Base-by-base conservation (phyloP, 2,113 vertebrate species). In the Pimephales promelas region DNA sequence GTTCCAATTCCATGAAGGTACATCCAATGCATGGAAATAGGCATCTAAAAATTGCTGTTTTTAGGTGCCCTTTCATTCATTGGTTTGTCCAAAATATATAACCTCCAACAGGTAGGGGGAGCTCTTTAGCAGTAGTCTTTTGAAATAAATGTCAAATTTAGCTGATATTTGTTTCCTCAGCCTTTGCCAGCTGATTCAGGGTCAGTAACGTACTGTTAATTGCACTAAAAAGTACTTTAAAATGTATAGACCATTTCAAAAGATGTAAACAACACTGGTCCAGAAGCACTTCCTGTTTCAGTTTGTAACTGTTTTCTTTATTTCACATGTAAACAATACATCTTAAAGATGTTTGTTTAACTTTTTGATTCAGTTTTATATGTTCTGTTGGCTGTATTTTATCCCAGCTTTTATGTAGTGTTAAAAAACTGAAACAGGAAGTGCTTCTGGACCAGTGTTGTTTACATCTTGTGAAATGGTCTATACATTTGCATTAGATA, bases 91-190 rank as follows among this genome's bases (percentile, higher is more conserved):
- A 90, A 88, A 89, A 92, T 92, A 88, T 90, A 93, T 89, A 90
- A 91, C 81, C 68, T 81, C 57, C 61, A 56, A 86, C 82, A 90
- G 92, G 92, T 92, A 91, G 92, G 91, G 93, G 94, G 93, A 93
- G 94, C 94, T 94, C 93, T 93, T 91, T 92, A 92, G 90, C 88
- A 81, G 84, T 90, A 73, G 91, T 90, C 91, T 85, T 36, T 62
- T 82, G 79, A 79, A 79, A 54, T 1, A 54, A n/a, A 31, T 56
- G 52, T 45, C 11, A n/a, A 61, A n/a, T 45, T 72, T 72, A 62
- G 20, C 16, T 62, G 3, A 43, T 16, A 22, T n/a, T 24, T 79
- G 56, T 62, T 13, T 81, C 45, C 45, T 81, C 61, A 9, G 40
- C 61, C 61, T 79, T 64, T 64, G 59, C 8, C 43, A 64, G 40